phyloP scores from a whole-genome alignment of 2,888 invertebrate genomes.

The Fissipunctia ypsillon region DNA sequence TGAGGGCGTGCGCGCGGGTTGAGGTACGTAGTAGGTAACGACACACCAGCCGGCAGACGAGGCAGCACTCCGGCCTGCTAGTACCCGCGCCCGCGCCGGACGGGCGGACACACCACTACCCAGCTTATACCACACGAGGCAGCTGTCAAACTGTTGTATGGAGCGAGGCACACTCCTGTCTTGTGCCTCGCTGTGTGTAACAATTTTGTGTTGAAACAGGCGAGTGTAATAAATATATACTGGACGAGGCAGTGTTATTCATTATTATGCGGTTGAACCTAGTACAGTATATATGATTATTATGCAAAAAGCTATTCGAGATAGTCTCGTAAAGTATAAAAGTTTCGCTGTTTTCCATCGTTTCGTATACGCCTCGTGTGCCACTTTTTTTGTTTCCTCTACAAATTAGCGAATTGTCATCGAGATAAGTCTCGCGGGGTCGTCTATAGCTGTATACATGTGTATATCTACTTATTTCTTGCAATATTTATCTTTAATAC shows the following conservation, averaged over 20 bases:
- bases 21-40: conserved; percentile 70
- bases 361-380: conserved; percentile 39
- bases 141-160: conserved; percentile 17
- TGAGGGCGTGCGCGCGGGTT: conserved; percentile 74
- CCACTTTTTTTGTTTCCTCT: conserved; percentile 45
- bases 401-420: conserved; percentile 60
- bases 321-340: conserved; percentile 14
- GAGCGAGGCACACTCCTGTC: conserved; percentile 15
- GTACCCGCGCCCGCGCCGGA: conserved; percentile 25
- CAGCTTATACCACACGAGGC: conserved; percentile 22
- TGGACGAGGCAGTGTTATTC: background rate
- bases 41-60: conserved; percentile 48
- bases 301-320: background rate
- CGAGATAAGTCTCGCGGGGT: conserved; percentile 50
- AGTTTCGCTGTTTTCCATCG: conserved; percentile 23
- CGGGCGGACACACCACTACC: conserved; percentile 40
- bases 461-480: conserved; percentile 55
- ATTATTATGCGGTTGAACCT: background rate
- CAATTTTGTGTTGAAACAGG: background rate
- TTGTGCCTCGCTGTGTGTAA: conserved; percentile 19
- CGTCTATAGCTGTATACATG: conserved; percentile 49
- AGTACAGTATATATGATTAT: conserved; percentile 10
- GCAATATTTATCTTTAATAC: conserved; percentile 59
- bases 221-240: conserved; percentile 11
- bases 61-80: conserved; percentile 24